Evolutionary conservation across 2,797 vertebrate genomes (phyloP).

Genomic region (Squalus acanthias): DNA sequence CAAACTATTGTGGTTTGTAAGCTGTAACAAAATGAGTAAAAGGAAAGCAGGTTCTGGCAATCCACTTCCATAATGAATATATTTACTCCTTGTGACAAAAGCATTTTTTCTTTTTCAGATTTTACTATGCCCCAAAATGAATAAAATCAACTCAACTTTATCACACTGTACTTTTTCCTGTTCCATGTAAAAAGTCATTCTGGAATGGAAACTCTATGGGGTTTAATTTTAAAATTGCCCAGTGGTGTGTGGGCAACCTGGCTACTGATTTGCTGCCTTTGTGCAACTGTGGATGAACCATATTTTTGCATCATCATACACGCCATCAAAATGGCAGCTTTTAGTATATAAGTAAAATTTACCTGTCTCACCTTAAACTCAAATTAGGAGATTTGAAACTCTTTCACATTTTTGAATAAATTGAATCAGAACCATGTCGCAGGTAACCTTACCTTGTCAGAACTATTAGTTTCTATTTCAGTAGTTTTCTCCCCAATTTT

Average conservation of each 20-base stretch:
- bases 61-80: constrained; percentile 25
- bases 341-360: not conserved
- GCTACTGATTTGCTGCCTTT: not conserved
- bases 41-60: not conserved
- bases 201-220: not conserved
- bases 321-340: not conserved
- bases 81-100: not conserved
- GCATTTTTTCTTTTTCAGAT: not conserved
- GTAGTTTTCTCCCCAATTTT: not conserved
- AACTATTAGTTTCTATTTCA: not conserved
- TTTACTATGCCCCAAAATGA: constrained; percentile 16
- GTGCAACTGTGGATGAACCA: not conserved
- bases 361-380: not conserved
- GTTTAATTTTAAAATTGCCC: not conserved
- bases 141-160: not conserved
- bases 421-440: not conserved
- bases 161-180: not conserved
- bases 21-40: not conserved
- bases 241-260: not conserved
- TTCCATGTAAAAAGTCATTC: not conserved
- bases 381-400: not conserved
- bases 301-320: not conserved
- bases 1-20: not conserved
- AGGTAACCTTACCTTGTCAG: not conserved
- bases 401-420: not conserved